phyloP scores from a whole-genome alignment of 2,888 invertebrate genomes.

The Oxystoma pomonae region DNA sequence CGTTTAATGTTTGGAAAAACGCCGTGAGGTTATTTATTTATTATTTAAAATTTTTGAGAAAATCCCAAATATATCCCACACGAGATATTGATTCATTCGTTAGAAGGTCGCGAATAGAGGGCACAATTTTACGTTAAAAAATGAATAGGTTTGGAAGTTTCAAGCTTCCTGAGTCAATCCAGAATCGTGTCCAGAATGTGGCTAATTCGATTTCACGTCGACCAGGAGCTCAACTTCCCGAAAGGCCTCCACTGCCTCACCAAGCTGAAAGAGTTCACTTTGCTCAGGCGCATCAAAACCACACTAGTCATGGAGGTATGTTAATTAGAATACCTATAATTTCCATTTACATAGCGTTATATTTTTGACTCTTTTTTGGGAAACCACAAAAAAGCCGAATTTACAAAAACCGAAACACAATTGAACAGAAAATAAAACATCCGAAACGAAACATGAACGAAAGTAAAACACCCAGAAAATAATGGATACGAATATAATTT shows the following conservation, averaged over 20 bases:
- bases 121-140: constrained; percentile 18
- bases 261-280: constrained; percentile 27
- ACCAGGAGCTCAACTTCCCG: constrained; percentile 58
- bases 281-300: constrained; percentile 35
- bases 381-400: too few species aligned
- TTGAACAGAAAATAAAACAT: too few species aligned
- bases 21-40: background rate
- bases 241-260: constrained; percentile 46
- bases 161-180: constrained; percentile 61
- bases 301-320: constrained; percentile 29
- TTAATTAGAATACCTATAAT: too few species aligned
- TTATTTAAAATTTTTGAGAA: background rate
- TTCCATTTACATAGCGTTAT: too few species aligned
- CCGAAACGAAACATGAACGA: too few species aligned
- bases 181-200: constrained; percentile 71
- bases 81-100: background rate
- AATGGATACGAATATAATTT: too few species aligned
- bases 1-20: background rate
- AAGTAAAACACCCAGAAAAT: too few species aligned
- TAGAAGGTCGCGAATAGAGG: background rate
- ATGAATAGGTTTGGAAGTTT: constrained; percentile 64
- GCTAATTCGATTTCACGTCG: constrained; percentile 73
- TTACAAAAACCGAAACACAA: too few species aligned
- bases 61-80: background rate
- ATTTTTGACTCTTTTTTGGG: too few species aligned